phyloP scores from a whole-genome alignment of 2,113 vertebrate species.

The Stomatorhinus ivindoensis region DNA sequence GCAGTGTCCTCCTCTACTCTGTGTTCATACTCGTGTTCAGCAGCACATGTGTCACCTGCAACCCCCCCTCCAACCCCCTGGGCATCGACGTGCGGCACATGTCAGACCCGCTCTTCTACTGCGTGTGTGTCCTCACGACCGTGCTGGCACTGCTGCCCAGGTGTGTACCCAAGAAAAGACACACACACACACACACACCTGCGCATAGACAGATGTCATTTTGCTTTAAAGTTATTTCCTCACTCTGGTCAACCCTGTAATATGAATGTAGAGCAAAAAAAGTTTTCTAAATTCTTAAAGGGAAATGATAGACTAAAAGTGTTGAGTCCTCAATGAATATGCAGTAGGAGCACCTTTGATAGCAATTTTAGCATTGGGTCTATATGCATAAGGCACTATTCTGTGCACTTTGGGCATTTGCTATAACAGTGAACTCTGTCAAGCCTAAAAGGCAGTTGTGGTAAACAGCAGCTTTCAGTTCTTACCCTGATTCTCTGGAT shows the following conservation, averaged over 20 bases:
- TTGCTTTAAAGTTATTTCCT: background rate
- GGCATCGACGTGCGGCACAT: slow-evolving; percentile 71
- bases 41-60: slow-evolving; percentile 66
- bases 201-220: background rate
- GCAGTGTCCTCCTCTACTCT: slow-evolving; percentile 70
- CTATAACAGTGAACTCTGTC: background rate
- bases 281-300: background rate
- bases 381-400: background rate
- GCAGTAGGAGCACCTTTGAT: background rate
- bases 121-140: slow-evolving; percentile 66
- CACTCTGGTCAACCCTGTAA: background rate
- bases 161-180: slow-evolving; percentile 38
- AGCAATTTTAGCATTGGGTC: background rate
- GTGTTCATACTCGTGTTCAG: slow-evolving; percentile 66
- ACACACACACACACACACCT: background rate
- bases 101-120: slow-evolving; percentile 71
- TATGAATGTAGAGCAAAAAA: background rate
- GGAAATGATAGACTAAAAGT: background rate
- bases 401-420: background rate
- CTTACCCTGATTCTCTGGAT: background rate
- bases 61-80: slow-evolving; percentile 67
- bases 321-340: background rate
- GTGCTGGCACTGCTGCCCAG: slow-evolving; percentile 79
- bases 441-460: background rate
- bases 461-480: background rate